These are phyloP conservation scores for Thaleichthys pacificus DNA, from an alignment of 2,797 vertebrate genomes.

Conservation along the genomic window DNA sequence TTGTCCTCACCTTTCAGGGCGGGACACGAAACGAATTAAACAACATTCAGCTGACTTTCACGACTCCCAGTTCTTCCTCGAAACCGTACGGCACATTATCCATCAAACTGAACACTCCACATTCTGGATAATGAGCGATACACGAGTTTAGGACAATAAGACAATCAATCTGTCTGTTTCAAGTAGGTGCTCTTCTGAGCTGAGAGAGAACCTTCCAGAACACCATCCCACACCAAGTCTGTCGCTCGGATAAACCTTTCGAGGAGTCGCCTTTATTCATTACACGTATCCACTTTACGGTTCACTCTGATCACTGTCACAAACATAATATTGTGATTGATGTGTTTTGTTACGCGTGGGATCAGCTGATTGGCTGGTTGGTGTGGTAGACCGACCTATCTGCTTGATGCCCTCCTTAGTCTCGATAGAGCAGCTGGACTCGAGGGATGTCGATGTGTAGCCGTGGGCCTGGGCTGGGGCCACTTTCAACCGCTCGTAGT, in stretches of 20 bases:
- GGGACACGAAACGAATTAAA: background rate
- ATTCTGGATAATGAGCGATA: too few relatives aligned
- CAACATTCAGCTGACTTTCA: background rate
- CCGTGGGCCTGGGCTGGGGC: constrained; percentile 92
- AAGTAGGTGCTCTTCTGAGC: too few relatives aligned
- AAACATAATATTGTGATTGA: background rate
- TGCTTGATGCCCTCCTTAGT: constrained; percentile 99
- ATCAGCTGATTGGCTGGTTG: constrained; percentile 1
- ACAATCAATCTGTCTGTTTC: background rate
- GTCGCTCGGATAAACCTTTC: background rate
- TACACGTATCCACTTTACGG: background rate
- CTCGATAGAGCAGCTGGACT: constrained; percentile 97
- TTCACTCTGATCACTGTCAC: background rate
- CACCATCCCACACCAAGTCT: background rate
- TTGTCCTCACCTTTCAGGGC: constrained; percentile 89
- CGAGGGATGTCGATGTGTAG: constrained; percentile 98
- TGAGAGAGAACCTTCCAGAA: background rate
- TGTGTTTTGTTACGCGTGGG: background rate
- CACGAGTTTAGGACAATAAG: too few relatives aligned
- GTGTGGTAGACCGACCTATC: constrained; percentile 79
- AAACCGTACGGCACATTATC: too few relatives aligned
- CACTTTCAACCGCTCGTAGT: constrained; percentile 99
- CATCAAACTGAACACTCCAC: background rate
- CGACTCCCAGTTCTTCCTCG: background rate
- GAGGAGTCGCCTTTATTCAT: background rate